phyloP scores from a whole-genome alignment of 2,797 vertebrate species.

The Tiaroga cobitis region DNA sequence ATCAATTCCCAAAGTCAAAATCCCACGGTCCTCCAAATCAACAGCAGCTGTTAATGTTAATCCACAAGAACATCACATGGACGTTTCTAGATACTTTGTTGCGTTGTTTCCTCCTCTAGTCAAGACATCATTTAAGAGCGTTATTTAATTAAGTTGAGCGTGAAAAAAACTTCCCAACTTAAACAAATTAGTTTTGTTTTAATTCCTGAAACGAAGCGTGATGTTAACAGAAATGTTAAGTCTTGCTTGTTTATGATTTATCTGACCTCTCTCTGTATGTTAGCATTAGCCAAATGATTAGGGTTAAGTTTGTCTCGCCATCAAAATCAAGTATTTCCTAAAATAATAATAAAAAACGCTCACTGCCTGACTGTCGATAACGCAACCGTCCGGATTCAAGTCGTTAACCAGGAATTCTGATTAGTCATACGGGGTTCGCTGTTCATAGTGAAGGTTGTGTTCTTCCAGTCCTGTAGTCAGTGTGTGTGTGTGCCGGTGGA shows the following conservation, averaged over 20 bases:
- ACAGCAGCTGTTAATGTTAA: neutral
- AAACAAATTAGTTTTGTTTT: neutral
- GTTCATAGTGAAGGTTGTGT: neutral
- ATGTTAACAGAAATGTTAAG: neutral
- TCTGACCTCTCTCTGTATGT: constrained; percentile 4
- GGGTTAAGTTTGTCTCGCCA: constrained; percentile 21
- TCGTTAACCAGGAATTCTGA: neutral
- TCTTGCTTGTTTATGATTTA: constrained; percentile 11
- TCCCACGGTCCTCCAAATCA: neutral
- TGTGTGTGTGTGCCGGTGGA: constrained; percentile 18
- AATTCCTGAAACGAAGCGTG: neutral
- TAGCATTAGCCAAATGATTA: constrained; percentile 42
- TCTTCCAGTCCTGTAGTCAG: neutral
- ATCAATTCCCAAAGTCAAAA: neutral
- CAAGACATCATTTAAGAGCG: constrained; percentile 4
- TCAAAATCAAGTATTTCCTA: neutral
- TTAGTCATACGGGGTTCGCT: neutral
- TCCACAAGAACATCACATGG: constrained; percentile 2
- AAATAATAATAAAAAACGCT: neutral
- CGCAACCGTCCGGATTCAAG: neutral
- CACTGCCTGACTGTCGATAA: neutral
- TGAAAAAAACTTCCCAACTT: neutral
- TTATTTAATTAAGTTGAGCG: neutral
- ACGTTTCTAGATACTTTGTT: constrained; percentile 27
- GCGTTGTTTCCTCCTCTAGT: constrained; percentile 28